These are phyloP conservation scores for Metopolophium dirhodum DNA, from an alignment of 1,140 invertebrate genomes.

Conservation along the genomic window DNA sequence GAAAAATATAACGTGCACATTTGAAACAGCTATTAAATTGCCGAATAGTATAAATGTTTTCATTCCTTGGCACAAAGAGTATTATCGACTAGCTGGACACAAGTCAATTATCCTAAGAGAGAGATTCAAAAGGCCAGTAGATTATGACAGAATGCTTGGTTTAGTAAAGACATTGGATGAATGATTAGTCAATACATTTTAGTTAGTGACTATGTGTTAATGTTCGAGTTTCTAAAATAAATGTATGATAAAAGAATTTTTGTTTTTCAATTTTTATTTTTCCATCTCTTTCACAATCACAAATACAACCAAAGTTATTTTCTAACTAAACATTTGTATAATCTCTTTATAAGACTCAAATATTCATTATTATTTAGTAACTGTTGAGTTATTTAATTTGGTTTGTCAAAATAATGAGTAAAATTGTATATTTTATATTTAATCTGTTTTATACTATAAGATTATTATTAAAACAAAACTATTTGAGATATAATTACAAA, in stretches of 20 bases:
- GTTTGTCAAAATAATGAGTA: not conserved
- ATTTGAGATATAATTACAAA: not conserved
- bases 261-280: not conserved
- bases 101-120: conserved; percentile 43
- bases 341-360: not conserved
- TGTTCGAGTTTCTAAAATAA: not conserved
- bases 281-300: not conserved
- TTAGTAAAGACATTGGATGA: not conserved
- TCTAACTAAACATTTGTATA: not conserved
- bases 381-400: not conserved
- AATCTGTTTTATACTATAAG: not conserved
- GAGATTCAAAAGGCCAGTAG: conserved; percentile 51
- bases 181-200: not conserved
- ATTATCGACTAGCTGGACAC: conserved; percentile 33
- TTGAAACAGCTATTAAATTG: conserved; percentile 28
- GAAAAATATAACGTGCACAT: conserved; percentile 23
- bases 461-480: not conserved
- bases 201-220: not conserved
- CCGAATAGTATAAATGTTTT: not conserved
- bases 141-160: conserved; percentile 46
- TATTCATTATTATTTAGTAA: not conserved
- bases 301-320: not conserved
- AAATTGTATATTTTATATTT: not conserved
- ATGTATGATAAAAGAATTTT: not conserved
- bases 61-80: conserved; percentile 47